A percentile compares a stretch with the other conserved stretches of the same genome.
Evolutionary conservation across 2,113 vertebrate species (phyloP).

Genomic region (Trogon melanurus): DNA sequence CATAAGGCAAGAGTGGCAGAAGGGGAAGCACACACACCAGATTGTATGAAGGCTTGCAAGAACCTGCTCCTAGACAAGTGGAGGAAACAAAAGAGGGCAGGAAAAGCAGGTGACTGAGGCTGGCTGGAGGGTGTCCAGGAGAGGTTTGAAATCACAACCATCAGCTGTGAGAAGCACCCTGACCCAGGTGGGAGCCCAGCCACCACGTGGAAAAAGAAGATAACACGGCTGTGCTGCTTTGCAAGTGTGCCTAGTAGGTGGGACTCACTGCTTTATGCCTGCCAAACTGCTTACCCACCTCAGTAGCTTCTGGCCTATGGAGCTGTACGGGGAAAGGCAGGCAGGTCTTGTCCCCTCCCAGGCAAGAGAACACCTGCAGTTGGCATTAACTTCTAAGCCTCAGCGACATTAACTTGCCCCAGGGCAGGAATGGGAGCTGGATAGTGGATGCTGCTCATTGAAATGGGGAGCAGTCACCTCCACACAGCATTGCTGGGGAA

Average conservation of each 20-base stretch:
- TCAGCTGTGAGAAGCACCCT: neutral
- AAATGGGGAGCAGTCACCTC: neutral
- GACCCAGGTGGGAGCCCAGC: neutral
- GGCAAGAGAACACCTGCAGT: neutral
- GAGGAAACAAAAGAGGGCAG: neutral
- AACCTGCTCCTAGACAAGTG: neutral
- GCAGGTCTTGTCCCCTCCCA: neutral
- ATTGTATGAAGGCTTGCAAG: conserved; percentile 2
- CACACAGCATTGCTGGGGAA: neutral
- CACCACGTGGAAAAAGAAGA: neutral
- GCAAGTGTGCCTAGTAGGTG: neutral
- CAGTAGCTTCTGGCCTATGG: neutral
- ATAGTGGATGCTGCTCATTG: fast-evolving
- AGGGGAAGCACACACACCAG: conserved; percentile 42
- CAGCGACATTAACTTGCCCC: neutral
- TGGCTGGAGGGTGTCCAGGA: neutral
- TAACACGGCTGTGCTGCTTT: neutral
- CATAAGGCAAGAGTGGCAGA: conserved; percentile 48
- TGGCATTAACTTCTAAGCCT: neutral
- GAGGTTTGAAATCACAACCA: neutral
- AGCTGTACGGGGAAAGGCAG: neutral
- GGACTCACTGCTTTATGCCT: neutral
- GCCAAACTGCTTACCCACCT: neutral
- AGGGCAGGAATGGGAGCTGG: neutral
- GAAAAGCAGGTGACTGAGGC: neutral